phyloP scores from a whole-genome alignment of 2,113 vertebrate genomes.

The Nesogale talazaci region DNA sequence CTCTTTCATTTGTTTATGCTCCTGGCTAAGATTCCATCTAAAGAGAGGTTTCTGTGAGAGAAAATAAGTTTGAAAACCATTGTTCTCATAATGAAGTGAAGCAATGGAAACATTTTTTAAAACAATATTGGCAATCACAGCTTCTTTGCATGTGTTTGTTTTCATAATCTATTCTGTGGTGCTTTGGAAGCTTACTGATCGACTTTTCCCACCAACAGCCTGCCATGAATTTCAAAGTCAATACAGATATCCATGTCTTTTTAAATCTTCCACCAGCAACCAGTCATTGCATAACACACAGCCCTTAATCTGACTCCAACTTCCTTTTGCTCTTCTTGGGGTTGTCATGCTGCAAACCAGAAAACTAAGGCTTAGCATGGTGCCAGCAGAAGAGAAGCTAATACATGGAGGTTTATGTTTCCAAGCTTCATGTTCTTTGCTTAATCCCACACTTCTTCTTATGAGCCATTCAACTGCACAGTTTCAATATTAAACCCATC shows the following conservation, averaged over 20 bases:
- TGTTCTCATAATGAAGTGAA: constrained; percentile 23
- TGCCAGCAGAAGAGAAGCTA: background rate
- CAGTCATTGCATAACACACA: background rate
- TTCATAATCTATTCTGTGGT: constrained; percentile 23
- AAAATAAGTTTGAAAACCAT: constrained; percentile 57
- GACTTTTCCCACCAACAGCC: constrained; percentile 36
- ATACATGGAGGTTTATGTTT: background rate
- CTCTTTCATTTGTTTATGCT: constrained; percentile 72
- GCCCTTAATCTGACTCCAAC: background rate
- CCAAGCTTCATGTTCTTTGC: background rate
- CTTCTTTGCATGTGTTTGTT: background rate
- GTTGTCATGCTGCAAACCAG: constrained; percentile 29
- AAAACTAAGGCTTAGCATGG: background rate
- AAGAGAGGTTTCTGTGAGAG: constrained; percentile 39
- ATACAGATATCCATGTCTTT: background rate
- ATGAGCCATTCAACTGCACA: background rate
- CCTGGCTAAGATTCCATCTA: constrained; percentile 64
- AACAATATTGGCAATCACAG: background rate
- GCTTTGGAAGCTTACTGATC: constrained; percentile 31
- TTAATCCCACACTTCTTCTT: background rate
- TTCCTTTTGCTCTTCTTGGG: background rate
- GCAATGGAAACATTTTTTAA: constrained; percentile 7
- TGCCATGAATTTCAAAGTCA: constrained; percentile 43
- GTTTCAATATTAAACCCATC: background rate
- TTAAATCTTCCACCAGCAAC: background rate